Base-by-base conservation (phyloP, 2,888 invertebrate genomes). In the Oligia fasciuncula region DNA sequence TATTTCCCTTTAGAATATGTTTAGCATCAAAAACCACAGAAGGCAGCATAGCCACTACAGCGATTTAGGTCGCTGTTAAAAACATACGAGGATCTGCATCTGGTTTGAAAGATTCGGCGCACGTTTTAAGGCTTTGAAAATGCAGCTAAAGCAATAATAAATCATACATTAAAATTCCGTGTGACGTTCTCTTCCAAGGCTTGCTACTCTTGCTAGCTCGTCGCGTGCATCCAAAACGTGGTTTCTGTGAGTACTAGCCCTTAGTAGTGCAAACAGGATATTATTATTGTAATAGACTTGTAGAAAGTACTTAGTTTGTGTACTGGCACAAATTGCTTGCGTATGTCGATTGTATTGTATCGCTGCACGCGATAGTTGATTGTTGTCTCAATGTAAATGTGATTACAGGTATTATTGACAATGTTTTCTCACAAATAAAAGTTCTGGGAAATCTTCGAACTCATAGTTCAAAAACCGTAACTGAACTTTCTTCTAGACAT, bases 291-390 rank as follows among this genome's bases (percentile, higher is more conserved):
- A 85, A 69, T 79, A 75, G 69, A 60, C 40, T 76, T 68, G 66
- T 76, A 80, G 86, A 79, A 81, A 85, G 77, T 85, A 87, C 83
- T 14, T n/a, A n/a, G n/a, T n/a, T n/a, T 71, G 17, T 60, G 63
- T 67, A 71, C 73, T 77, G n/a, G 29, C 57, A 85, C 66, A 87
- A 87, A 85, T 79, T 76, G 70, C 62, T 63, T n/a, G 73, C 69
- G 75, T 77, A 73, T 60, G 68, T 73, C 75, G 49, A 40, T 84
- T 77, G 68, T 77, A 83, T 85, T 81, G 77, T 74, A 43, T 71
- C 51, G 67, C 54, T 65, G 84, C 87, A 88, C 83, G 88, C 87
- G 68, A 87, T 81, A 17, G 6, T 65, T 49, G 29, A 69, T 85
- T 75, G 65, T 76, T 73, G 54, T 29, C 19, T 75, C 57, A 62